A percentile compares a stretch with the other conserved stretches of the same genome.
Evolutionary conservation across 2,888 invertebrate genomes (phyloP).

Genomic region (Masnerella sp.): DNA sequence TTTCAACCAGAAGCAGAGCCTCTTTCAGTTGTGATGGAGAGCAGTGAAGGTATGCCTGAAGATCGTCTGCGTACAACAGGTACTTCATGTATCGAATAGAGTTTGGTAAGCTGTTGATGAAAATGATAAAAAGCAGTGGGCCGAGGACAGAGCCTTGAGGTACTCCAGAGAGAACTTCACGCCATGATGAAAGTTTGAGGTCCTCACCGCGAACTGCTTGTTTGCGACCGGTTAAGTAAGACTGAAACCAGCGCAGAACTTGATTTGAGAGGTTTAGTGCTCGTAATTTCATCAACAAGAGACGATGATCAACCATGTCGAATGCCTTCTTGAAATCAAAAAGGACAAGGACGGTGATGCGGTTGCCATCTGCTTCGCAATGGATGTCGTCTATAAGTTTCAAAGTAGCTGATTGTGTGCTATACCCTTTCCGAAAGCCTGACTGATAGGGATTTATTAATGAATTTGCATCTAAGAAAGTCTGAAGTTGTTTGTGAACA

Average conservation of each 20-base stretch:
- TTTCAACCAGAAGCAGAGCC: neutral
- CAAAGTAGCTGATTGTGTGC: neutral
- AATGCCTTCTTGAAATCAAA: slow-evolving; percentile 6
- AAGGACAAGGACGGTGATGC: neutral
- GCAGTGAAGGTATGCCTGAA: neutral
- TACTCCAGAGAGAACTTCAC: neutral
- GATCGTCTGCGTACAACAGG: neutral
- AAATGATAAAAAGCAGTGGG: neutral
- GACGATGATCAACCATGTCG: neutral
- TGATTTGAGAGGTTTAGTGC: neutral
- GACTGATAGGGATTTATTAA: neutral
- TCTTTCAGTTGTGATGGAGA: too few species aligned
- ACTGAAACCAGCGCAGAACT: neutral
- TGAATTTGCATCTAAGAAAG: neutral
- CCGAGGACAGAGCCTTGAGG: neutral
- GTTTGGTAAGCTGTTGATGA: neutral
- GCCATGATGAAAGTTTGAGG: too few species aligned
- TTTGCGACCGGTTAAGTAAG: neutral
- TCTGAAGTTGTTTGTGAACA: neutral
- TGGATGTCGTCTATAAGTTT: neutral
- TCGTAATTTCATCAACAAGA: neutral
- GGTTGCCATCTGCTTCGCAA: too few species aligned
- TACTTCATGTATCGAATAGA: neutral
- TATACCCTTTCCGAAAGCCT: neutral
- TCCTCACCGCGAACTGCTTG: neutral